Conservation (phyloP, 2,113 vertebrate genomes). For the Felis chaus region DNA sequence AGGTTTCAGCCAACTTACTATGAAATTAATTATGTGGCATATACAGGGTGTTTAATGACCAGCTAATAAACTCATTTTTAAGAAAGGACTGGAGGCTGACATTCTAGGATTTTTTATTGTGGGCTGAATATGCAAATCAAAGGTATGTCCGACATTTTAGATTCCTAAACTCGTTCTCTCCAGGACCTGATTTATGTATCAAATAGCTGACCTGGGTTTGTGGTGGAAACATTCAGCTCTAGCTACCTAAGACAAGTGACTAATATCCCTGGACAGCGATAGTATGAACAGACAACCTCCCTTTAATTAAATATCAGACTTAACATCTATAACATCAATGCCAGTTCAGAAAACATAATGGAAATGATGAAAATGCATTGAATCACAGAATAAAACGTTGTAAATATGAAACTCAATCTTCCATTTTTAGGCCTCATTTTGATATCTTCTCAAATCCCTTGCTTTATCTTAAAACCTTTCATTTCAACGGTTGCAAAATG, state of each 20-base stretch:
- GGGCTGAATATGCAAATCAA: slow-evolving; percentile 43
- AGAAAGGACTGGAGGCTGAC: slow-evolving; percentile 30
- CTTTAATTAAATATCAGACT: slow-evolving; percentile 55
- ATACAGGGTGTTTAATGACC: slow-evolving; percentile 70
- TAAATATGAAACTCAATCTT: slow-evolving; percentile 58
- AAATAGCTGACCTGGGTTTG: slow-evolving; percentile 44
- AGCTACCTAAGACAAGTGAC: slow-evolving; percentile 42
- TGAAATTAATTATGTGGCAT: slow-evolving; percentile 82
- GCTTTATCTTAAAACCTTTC: slow-evolving; percentile 58
- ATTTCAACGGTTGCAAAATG: slow-evolving; percentile 55
- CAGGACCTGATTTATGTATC: neutral
- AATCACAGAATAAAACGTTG: slow-evolving; percentile 33
- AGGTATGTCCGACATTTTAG: neutral
- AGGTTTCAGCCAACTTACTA: slow-evolving; percentile 71
- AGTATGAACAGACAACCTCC: slow-evolving; percentile 41
- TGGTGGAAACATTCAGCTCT: neutral
- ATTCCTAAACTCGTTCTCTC: neutral
- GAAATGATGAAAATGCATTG: slow-evolving; percentile 51
- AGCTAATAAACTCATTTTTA: slow-evolving; percentile 71
- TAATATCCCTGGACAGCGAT: slow-evolving; percentile 57
- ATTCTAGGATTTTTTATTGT: slow-evolving; percentile 29
- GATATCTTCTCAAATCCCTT: slow-evolving; percentile 44
- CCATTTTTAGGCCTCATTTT: slow-evolving; percentile 58
- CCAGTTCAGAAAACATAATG: slow-evolving; percentile 44
- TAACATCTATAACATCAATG: slow-evolving; percentile 40